Base-by-base conservation (phyloP, 1,140 invertebrate species). In the Zaprionus inermis region DNA sequence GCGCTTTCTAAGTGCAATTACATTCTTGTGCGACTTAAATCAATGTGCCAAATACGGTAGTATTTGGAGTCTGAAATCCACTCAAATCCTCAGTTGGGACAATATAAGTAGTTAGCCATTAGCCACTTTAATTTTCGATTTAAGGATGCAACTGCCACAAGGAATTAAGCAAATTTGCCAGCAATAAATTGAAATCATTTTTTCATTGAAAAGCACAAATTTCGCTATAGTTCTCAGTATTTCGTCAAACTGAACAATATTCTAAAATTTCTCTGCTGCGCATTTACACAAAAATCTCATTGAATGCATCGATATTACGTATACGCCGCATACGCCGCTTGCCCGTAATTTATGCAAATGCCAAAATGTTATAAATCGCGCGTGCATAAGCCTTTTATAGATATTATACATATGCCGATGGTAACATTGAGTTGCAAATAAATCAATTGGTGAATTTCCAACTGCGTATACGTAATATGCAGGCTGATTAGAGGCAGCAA, bases 361-460 rank as follows among this genome's bases (percentile, higher is more conserved):
- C 57, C 59, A 86, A 83, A 85, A 84, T 76, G 64, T 67, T 65
- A 61, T 65, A 81, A 84, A 60, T 54, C 57, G 59, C 55, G 36
- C 46, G 46, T 64, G 76, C 65, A 85, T 81, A 68, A 56, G 20
- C 60, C 64, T 70, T 65, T 76, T 46, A 81, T 20, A 76, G 52
- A 65, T 72, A 28, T 0, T 28, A 28, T 4, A 28, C 24, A 79
- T n/a, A n/a, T 46, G 59, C 46, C 36, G 14, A 54, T 56, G 52
- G 68, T 68, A 68, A 71, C 72, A 57, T 61, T 41, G 20, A 59
- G 70, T 46, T 65, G 30, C 71, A 68, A 82, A 86, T 82, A 88
- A 88, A 88, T 86, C 76, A 81, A 86, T 79, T 73, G 57, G 56
- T 49, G 70, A 77, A 82, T 67, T 82, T 81, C 57, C 73, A 69